Base-by-base conservation (phyloP, 1,140 invertebrate species). In the Apis cerana region DNA sequence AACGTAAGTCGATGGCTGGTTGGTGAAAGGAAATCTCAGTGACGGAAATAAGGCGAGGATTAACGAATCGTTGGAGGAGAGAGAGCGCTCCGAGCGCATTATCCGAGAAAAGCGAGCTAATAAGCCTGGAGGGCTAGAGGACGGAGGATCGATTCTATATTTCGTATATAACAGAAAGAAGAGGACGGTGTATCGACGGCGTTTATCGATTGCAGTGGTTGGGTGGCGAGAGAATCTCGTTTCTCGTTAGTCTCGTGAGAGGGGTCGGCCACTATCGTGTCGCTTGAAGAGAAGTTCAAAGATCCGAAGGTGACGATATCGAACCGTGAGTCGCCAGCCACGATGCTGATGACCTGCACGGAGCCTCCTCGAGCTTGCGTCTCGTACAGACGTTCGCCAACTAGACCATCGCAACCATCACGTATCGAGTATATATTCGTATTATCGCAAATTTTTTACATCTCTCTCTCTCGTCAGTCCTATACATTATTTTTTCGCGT, bases 181-280 rank as follows among this genome's bases (percentile, higher is more conserved):
- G 64, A 19, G 21, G 17, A 70, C 61, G n/a, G 23, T 58, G 43
- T 71, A 85, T 85, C 84, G 50, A 68, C 78, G 69, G 54, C 70
- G 84, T 59, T 43, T 61, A 85, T 88, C 86, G 71, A 85, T 86
- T 76, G 77, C 64, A 67, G 62, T 71, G 67, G 76, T 90, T 90
- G 90, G 90, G 90, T 90, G 90, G 90, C 89, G 76, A 82, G 76
- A 80, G 86, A 89, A 90, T 91, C 90, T 91, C 89, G 85, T 88
- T 91, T 90, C 89, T 91, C 89, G 90, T 91, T 91, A 91, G 89
- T 88, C 85, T 80, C 56, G 80, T 80, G 82, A 80, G 76, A 87
- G 82, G 33, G 78, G 85, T 75, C 86, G 64, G 50, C 19, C 67
- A 56, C 61, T 85, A 77, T 84, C 77, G 59, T 68, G 72, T 78